Conservation (phyloP, 1,140 invertebrate species). For the Aphelenchoides fujianensis region DNA sequence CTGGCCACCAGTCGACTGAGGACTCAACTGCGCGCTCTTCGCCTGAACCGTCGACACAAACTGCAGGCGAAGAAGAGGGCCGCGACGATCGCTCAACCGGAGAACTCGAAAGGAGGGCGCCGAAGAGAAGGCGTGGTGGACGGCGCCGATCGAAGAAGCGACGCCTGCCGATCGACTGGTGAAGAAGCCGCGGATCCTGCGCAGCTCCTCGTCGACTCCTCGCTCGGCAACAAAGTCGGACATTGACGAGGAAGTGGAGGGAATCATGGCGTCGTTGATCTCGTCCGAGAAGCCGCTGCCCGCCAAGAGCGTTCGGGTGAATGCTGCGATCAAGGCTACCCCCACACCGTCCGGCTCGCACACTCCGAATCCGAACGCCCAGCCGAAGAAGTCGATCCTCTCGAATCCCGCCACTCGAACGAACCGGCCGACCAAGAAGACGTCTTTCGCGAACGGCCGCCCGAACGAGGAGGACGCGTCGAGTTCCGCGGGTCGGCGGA, state of each 20-base stretch:
- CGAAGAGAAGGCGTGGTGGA: no score
- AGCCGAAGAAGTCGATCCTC: conserved; percentile 2
- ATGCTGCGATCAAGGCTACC: neutral
- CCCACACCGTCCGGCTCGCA: neutral
- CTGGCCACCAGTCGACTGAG: neutral
- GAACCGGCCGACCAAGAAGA: conserved; percentile 1
- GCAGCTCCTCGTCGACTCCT: neutral
- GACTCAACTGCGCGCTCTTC: neutral
- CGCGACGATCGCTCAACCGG: no score
- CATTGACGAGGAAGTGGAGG: neutral
- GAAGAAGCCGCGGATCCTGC: conserved; percentile 2
- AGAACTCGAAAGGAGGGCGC: no score
- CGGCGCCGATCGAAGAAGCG: no score
- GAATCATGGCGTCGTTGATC: neutral
- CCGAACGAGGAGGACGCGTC: no score
- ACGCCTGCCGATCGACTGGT: neutral
- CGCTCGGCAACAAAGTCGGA: neutral
- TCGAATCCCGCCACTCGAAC: neutral
- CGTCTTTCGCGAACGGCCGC: neutral
- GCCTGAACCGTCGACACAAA: no score
- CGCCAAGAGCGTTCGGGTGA: neutral
- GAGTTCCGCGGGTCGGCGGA: no score
- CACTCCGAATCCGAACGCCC: conserved; percentile 8
- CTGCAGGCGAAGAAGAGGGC: no score
- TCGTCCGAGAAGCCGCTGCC: neutral